phyloP scores from a whole-genome alignment of 2,888 invertebrate genomes.

The Isoperla grammatica region DNA sequence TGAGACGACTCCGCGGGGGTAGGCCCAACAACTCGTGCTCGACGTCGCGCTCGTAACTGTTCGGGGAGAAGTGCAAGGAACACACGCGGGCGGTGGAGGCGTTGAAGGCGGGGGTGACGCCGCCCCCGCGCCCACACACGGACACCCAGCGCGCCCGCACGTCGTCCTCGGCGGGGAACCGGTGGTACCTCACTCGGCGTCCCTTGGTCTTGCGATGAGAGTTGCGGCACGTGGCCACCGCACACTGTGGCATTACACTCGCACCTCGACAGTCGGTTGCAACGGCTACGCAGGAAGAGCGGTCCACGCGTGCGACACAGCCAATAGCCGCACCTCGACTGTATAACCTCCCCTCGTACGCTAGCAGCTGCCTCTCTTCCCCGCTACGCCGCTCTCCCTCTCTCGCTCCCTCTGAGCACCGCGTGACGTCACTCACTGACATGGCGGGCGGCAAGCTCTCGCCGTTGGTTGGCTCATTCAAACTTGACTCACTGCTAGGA shows the following conservation, averaged over 20 bases:
- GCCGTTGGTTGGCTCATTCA: slow-evolving; percentile 7
- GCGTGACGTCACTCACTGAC: slow-evolving; percentile 27
- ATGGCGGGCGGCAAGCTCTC: slow-evolving; percentile 11
- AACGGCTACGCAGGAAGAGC: neutral
- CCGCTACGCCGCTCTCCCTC: neutral
- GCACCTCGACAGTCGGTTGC: neutral
- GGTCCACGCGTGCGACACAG: slow-evolving; percentile 18
- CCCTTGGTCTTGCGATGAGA: slow-evolving; percentile 53
- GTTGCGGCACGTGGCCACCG: slow-evolving; percentile 52
- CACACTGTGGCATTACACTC: slow-evolving; percentile 51
- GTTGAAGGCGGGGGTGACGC: slow-evolving; percentile 45
- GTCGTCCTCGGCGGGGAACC: slow-evolving; percentile 51
- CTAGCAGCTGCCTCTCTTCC: slow-evolving; percentile 13
- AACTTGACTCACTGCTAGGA: neutral
- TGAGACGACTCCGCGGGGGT: slow-evolving; percentile 48
- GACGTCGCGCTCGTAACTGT: slow-evolving; percentile 51
- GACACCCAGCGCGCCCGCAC: slow-evolving; percentile 49
- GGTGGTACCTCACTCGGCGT: slow-evolving; percentile 52
- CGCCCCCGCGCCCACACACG: slow-evolving; percentile 50
- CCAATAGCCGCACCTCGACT: slow-evolving; percentile 26
- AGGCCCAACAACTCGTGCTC: slow-evolving; percentile 51
- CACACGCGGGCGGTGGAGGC: slow-evolving; percentile 52
- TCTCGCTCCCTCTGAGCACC: slow-evolving; percentile 27
- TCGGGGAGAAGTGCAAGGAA: slow-evolving; percentile 49
- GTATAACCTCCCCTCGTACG: slow-evolving; percentile 15